A percentile compares a stretch with the other conserved stretches of the same genome.
phyloP scores from a whole-genome alignment of 2,797 vertebrate genomes.

The Myotis daubentonii region DNA sequence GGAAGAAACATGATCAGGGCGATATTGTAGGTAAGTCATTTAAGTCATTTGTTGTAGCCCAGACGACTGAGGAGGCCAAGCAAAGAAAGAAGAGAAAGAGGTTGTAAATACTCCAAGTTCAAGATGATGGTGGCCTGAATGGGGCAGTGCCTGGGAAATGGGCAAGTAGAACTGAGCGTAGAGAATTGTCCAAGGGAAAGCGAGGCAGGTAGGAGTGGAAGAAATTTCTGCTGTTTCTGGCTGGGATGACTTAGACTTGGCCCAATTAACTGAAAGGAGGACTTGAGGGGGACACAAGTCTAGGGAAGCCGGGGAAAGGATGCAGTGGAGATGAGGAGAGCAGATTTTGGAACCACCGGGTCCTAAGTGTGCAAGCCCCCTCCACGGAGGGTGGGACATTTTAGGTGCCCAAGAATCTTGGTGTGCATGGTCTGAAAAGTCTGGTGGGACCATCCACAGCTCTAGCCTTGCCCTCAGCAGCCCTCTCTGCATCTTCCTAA shows the following conservation, averaged over 20 bases:
- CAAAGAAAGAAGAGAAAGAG: background rate
- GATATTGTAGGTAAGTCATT: background rate
- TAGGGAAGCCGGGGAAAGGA: background rate
- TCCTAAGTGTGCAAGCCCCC: background rate
- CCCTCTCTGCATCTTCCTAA: background rate
- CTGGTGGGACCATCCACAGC: background rate
- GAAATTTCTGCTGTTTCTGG: background rate
- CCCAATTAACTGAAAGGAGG: background rate
- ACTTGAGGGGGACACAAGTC: background rate
- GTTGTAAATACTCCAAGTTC: background rate
- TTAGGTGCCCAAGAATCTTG: background rate
- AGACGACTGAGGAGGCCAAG: background rate
- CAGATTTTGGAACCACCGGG: background rate
- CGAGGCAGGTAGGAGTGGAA: background rate
- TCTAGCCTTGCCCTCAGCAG: background rate
- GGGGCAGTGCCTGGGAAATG: background rate
- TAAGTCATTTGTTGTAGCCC: background rate
- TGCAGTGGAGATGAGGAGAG: background rate
- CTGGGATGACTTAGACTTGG: background rate
- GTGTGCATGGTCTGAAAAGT: background rate
- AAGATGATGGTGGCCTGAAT: background rate
- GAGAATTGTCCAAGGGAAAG: background rate
- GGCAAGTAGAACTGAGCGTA: background rate
- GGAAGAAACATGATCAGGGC: background rate
- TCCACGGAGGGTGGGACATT: background rate